Percentiles rank a stretch among this genome's conserved stretches.
Evolutionary conservation across 2,113 vertebrate genomes (phyloP).

Genomic region (Cyanistes caeruleus): DNA sequence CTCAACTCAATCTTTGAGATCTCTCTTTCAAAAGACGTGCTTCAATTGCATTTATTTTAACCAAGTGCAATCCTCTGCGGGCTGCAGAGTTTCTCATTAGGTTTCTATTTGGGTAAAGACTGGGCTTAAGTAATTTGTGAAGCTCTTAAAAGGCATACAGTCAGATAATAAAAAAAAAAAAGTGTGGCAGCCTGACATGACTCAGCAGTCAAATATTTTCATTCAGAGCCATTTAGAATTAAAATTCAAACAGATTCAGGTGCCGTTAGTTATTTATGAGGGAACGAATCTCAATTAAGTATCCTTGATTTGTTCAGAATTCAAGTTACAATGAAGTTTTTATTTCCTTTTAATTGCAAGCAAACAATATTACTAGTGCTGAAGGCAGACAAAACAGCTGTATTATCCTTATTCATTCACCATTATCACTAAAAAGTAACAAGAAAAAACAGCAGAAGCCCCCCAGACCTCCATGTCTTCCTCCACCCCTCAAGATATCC

Average conservation of each 20-base stretch:
- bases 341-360: slow-evolving; percentile 77
- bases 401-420: slow-evolving; percentile 55
- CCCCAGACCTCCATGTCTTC: slow-evolving; percentile 57
- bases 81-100: background rate
- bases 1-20: background rate
- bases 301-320: slow-evolving; percentile 67
- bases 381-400: slow-evolving; percentile 56
- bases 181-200: slow-evolving; percentile 59
- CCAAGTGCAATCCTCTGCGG: background rate
- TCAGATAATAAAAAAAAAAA: slow-evolving; percentile 36
- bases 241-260: slow-evolving; percentile 76
- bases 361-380: slow-evolving; percentile 57
- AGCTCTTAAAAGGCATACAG: slow-evolving; percentile 8
- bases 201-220: slow-evolving; percentile 75
- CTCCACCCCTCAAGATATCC: slow-evolving; percentile 68
- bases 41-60: background rate
- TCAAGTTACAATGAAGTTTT: slow-evolving; percentile 61
- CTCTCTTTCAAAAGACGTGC: background rate
- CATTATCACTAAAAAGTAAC: slow-evolving; percentile 64
- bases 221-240: slow-evolving; percentile 73
- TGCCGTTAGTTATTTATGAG: slow-evolving; percentile 72
- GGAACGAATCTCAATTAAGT: slow-evolving; percentile 72
- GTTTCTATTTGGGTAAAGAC: background rate
- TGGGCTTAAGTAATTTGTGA: slow-evolving; percentile 10
- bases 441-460: slow-evolving; percentile 12